Evolutionary conservation across 2,113 vertebrate species (phyloP).

Genomic region (Phasianus colchicus): DNA sequence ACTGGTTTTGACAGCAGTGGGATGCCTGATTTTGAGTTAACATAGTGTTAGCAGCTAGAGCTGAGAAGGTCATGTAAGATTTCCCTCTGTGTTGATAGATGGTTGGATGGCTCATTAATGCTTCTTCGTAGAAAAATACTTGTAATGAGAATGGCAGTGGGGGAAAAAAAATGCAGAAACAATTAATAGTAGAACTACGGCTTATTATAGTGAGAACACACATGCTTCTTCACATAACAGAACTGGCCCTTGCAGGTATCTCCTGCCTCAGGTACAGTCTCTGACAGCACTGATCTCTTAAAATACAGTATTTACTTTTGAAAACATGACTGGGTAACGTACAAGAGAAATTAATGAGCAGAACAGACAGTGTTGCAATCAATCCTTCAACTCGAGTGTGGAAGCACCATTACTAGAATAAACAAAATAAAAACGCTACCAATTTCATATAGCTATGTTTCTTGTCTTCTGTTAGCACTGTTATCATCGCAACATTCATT

Average conservation of each 20-base stretch:
- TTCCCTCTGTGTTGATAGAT: background rate
- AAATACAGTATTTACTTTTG: background rate
- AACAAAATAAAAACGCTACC: background rate
- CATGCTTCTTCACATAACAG: accelerated
- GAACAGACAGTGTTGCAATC: background rate
- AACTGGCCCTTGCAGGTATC: too few species aligned
- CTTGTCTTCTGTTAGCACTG: background rate
- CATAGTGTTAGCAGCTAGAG: background rate
- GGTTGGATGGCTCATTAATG: background rate
- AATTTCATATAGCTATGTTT: background rate
- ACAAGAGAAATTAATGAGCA: background rate
- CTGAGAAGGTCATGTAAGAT: background rate
- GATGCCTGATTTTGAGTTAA: background rate
- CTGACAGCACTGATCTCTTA: background rate
- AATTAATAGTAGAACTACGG: background rate
- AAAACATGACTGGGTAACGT: background rate
- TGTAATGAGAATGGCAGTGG: background rate
- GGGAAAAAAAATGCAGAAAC: background rate
- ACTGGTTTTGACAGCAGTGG: background rate
- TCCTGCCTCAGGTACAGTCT: background rate
- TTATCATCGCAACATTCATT: background rate
- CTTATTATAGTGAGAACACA: accelerated
- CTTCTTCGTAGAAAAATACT: background rate
- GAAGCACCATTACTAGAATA: background rate
- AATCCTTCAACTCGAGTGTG: background rate